Evolutionary conservation across 1,140 invertebrate species (phyloP).

Genomic region (Drosophila pachea): DNA sequence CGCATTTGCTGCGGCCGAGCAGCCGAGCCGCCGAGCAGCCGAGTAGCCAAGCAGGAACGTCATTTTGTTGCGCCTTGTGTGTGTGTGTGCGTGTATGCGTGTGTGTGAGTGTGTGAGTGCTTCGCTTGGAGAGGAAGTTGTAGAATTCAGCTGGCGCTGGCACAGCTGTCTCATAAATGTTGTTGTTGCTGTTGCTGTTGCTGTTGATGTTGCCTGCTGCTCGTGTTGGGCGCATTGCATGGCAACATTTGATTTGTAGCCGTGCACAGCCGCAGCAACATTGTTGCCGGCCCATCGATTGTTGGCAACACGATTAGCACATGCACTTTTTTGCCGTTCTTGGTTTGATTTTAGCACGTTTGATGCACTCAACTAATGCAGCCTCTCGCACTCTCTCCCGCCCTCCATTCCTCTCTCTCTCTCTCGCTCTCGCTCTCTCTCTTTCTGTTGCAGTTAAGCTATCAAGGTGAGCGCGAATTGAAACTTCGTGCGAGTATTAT

Average conservation of each 20-base stretch:
- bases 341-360: not conserved
- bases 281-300: slow-evolving; percentile 53
- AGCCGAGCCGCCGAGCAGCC: slow-evolving; percentile 7
- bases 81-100: slow-evolving; percentile 4
- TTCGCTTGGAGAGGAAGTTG: slow-evolving; percentile 48
- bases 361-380: slow-evolving; percentile 15
- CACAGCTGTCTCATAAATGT: slow-evolving; percentile 48
- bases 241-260: slow-evolving; percentile 72
- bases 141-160: slow-evolving; percentile 50
- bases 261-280: slow-evolving; percentile 63
- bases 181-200: slow-evolving; percentile 33
- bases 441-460: slow-evolving; percentile 66
- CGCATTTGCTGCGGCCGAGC: slow-evolving; percentile 63
- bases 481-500: slow-evolving; percentile 63
- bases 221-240: slow-evolving; percentile 54
- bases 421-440: too few relatives aligned
- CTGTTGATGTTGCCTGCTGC: slow-evolving; percentile 51
- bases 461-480: slow-evolving; percentile 48
- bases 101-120: slow-evolving; percentile 23
- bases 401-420: slow-evolving; percentile 21
- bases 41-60: slow-evolving; percentile 10
- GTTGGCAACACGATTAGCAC: slow-evolving; percentile 39
- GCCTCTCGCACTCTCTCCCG: slow-evolving; percentile 1
- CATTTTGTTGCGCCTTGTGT: slow-evolving; percentile 17
- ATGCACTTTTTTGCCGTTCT: slow-evolving; percentile 11